Evolutionary conservation across 2,113 vertebrate species (phyloP).

Genomic region (Forbesichthys papilliferus): DNA sequence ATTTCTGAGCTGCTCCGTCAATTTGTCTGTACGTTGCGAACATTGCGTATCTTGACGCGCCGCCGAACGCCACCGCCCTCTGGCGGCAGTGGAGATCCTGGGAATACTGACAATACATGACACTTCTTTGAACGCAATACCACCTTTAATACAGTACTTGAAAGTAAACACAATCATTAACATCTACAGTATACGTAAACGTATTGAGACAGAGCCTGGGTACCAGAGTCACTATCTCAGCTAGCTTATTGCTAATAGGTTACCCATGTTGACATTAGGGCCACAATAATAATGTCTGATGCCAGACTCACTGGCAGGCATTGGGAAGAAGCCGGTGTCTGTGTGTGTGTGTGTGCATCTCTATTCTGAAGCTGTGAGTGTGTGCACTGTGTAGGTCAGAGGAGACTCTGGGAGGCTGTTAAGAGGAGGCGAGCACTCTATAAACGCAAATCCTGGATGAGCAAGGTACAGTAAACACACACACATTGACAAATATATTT

Average conservation of each 20-base stretch:
- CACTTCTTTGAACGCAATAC: too few relatives aligned
- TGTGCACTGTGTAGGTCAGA: slow-evolving; percentile 80
- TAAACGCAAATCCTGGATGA: slow-evolving; percentile 99
- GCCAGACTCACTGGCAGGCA: too few relatives aligned
- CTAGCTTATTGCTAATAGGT: background rate
- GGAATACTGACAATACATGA: too few relatives aligned
- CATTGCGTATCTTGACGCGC: too few relatives aligned
- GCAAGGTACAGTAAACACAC: slow-evolving; percentile 81
- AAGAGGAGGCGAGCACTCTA: slow-evolving; percentile 92
- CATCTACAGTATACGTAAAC: background rate
- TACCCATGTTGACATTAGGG: background rate
- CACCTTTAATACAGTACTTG: background rate
- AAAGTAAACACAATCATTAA: background rate
- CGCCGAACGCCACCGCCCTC: too few relatives aligned
- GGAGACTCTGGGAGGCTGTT: slow-evolving; percentile 94
- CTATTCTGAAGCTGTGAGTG: background rate
- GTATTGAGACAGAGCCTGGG: too few relatives aligned
- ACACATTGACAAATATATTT: background rate
- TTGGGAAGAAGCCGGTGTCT: too few relatives aligned
- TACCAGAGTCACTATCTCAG: background rate
- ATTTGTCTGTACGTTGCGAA: too few relatives aligned
- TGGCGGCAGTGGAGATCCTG: too few relatives aligned
- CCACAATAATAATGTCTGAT: too few relatives aligned
- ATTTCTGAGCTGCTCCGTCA: too few relatives aligned
- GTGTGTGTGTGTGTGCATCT: background rate